phyloP scores from a whole-genome alignment of 92 coral and sea anemone species.

The Virgularia gustaviana region DNA sequence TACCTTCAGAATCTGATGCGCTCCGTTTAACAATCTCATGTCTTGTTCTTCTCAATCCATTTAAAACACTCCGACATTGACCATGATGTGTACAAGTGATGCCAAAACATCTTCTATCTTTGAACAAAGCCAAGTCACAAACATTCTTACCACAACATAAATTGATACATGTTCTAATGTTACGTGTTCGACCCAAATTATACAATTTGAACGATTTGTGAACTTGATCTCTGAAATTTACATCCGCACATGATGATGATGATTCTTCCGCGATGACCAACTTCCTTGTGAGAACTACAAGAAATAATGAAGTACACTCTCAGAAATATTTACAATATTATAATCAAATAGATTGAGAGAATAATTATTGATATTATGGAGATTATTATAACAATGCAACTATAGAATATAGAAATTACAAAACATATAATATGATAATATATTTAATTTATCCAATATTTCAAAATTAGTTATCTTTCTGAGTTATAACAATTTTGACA shows the following conservation, averaged over 20 bases:
- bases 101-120: slow-evolving; percentile 4
- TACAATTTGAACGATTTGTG: slow-evolving; percentile 20
- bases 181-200: slow-evolving; percentile 23
- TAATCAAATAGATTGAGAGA: neutral
- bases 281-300: neutral
- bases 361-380: no score
- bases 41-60: slow-evolving; percentile 2
- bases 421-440: no score
- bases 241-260: neutral
- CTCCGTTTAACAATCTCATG: slow-evolving; percentile 33
- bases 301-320: no score
- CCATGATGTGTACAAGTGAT: slow-evolving; percentile 25
- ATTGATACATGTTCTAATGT: slow-evolving; percentile 19
- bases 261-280: slow-evolving; percentile 9
- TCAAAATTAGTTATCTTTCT: no score
- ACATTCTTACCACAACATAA: slow-evolving; percentile 9
- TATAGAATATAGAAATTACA: no score
- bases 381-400: no score
- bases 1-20: slow-evolving; percentile 14
- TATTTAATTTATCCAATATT: no score
- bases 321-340: no score
- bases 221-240: slow-evolving; percentile 23
- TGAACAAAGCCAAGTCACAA: slow-evolving; percentile 24
- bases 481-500: no score
- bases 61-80: slow-evolving; percentile 25